A percentile compares a stretch with the other conserved stretches of the same genome.
These are phyloP conservation scores for Perca schrenkii DNA, from an alignment of 2,113 vertebrate genomes.

Conservation along the genomic window DNA sequence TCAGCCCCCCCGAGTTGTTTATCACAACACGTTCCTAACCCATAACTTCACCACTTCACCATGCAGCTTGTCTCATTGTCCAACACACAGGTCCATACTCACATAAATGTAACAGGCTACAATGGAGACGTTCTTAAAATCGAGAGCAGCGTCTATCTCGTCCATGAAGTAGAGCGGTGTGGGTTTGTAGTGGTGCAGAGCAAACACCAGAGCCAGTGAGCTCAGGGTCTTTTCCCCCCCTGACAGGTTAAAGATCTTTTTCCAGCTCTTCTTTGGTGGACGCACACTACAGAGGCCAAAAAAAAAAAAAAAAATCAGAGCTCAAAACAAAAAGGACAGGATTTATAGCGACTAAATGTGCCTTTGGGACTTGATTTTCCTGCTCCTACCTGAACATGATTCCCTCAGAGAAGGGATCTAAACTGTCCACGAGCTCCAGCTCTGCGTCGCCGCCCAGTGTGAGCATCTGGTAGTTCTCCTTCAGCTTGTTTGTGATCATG, in stretches of 20 bases:
- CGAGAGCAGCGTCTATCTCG: slow-evolving; percentile 97
- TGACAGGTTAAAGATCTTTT: slow-evolving; percentile 98
- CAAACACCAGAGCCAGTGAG: slow-evolving; percentile 96
- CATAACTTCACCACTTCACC: not conserved
- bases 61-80: not conserved
- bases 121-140: slow-evolving; percentile 99
- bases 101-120: slow-evolving; percentile 98
- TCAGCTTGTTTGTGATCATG: slow-evolving; percentile 96
- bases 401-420: slow-evolving; percentile 98
- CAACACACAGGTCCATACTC: slow-evolving; percentile 72
- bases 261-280: slow-evolving; percentile 99
- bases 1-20: not conserved
- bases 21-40: not conserved
- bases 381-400: slow-evolving; percentile 93
- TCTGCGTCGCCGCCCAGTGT: slow-evolving; percentile 97
- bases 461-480: slow-evolving; percentile 99
- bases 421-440: slow-evolving; percentile 96
- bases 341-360: no score
- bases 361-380: not conserved
- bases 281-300: slow-evolving; percentile 85
- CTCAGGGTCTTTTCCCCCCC: slow-evolving; percentile 98
- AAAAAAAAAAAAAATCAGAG: not conserved
- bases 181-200: slow-evolving; percentile 97
- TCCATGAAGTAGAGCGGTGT: slow-evolving; percentile 99
- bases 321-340: not conserved